Evolutionary conservation across 2,113 vertebrate species (phyloP).

Genomic region (Tachysurus fulvidraco): DNA sequence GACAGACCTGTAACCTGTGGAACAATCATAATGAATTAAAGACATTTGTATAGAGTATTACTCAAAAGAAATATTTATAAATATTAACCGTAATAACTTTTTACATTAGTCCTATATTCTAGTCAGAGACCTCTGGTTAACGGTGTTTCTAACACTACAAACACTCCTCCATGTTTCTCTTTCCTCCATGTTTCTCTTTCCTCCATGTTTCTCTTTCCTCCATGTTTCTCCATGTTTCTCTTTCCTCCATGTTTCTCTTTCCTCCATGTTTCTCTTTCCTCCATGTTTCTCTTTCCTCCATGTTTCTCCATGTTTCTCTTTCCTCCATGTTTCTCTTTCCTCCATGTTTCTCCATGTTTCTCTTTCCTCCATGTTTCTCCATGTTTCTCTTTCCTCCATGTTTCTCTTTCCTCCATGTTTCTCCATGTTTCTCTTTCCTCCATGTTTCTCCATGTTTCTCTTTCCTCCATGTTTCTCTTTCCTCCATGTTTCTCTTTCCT

Average conservation of each 20-base stretch:
- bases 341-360: constrained; percentile 40
- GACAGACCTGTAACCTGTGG: neutral
- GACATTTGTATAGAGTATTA: neutral
- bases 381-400: constrained; percentile 39
- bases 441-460: constrained; percentile 51
- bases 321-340: constrained; percentile 42
- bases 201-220: constrained; percentile 36
- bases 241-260: constrained; percentile 39
- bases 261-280: constrained; percentile 40
- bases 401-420: constrained; percentile 41
- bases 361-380: constrained; percentile 50
- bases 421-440: constrained; percentile 51
- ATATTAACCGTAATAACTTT: neutral
- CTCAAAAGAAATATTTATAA: neutral
- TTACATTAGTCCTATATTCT: neutral
- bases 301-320: constrained; percentile 51
- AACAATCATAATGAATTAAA: neutral
- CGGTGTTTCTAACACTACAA: neutral
- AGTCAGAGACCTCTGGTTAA: neutral
- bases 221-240: constrained; percentile 51
- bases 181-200: constrained; percentile 40
- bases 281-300: constrained; percentile 36
- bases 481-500: constrained; percentile 40
- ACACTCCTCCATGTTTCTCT: constrained; percentile 44
- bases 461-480: constrained; percentile 39